Base-by-base conservation (phyloP, 2,113 vertebrate species). In the Trichechus manatus region DNA sequence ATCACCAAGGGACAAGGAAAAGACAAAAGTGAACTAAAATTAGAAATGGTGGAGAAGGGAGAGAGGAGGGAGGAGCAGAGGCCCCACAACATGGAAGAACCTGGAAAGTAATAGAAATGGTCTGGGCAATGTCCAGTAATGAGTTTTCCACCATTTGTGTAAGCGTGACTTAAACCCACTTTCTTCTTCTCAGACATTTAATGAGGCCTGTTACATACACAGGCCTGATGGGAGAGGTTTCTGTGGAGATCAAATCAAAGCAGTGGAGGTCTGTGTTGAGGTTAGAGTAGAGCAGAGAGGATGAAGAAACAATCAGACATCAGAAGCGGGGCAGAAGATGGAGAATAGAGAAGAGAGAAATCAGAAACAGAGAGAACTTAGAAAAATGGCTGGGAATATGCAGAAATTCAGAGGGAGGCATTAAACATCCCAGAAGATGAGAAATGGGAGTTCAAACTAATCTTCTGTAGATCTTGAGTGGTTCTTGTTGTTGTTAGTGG, bases 41-140 rank as follows among this genome's bases (percentile, higher is more conserved):
- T 93, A 39, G 47, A 53, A 22, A 8, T 27, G 4, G 6, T 7
- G 5, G 13, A 25, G 8, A 22, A 0, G 39, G 11, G 9, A 23
- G 0, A 39, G 14, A 11, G n/a, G 36, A 63, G 22, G 68, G 44
- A 79, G 9, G 19, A 70, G 9, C 50, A 79, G 59, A 78, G 66
- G 13, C 29, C 9, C 11, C 0, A 20, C 7, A 22, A 31, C 22
- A 7, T 7, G 5, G n/a, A 2, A 6, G 53, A 33, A 53, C 9
- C 15, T 36, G 19, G 8, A 15, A 2, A 8, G 2, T 61, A 53
- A 50, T n/a, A 6, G 20, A 81, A 92, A 39, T 74, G 82, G 9
- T 10, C 25, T 50, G 90, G 66, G 2, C 59, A n/a, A 66, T 53
- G 25, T 70, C 27, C 9, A 64, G 85, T 25, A 31, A 15, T 56